Base-by-base conservation (phyloP, 2,797 vertebrate genomes). In the Enteromius mattozi region DNA sequence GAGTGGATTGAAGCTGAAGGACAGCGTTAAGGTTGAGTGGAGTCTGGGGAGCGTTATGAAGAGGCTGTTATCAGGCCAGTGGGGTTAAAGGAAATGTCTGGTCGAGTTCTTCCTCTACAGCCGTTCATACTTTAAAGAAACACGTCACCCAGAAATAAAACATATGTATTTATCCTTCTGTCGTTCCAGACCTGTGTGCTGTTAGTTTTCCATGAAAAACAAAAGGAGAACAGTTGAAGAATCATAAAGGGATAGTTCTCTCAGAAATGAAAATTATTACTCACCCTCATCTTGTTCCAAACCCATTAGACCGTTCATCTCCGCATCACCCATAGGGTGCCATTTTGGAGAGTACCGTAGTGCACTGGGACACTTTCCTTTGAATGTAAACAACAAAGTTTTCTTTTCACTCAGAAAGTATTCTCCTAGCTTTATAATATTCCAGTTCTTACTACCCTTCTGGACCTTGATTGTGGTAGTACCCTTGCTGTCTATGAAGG, bases 81-180 rank as follows among this genome's bases (percentile, higher is more conserved):
- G 16, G 3, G 19, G 30, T 42, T 82, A 65, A 83, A 68, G 24
- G 19, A 82, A 65, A 24, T 81, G 68, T 59, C 30, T 4, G 1
- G 9, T 49, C 0, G 42, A 37, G 21, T 27, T 40, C 16, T 76
- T 66, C 14, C n/a, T 61, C 10, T 27, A 61, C 8, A 27, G 2
- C 12, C 56, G 42, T 16, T 40, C 13, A 42, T 33, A 13, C 16
- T 63, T 45, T 78, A 61, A 63, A 30, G 4, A 1, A 33, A 76
- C n/a, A 1, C 7, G 2, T 5, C 8, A 49, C 3, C 42, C 42
- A 30, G 74, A 76, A 56, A 40, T 14, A 37, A n/a, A 24, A 56
- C 21, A 37, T n/a, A 10, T 21, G 47, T 51, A 40, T 1, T 76
- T 19, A 13, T 19, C 16, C 6, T 51, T 6, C 2, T 51, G 27